Conservation (phyloP, 2,113 vertebrate species). For the Caranx melampygus region DNA sequence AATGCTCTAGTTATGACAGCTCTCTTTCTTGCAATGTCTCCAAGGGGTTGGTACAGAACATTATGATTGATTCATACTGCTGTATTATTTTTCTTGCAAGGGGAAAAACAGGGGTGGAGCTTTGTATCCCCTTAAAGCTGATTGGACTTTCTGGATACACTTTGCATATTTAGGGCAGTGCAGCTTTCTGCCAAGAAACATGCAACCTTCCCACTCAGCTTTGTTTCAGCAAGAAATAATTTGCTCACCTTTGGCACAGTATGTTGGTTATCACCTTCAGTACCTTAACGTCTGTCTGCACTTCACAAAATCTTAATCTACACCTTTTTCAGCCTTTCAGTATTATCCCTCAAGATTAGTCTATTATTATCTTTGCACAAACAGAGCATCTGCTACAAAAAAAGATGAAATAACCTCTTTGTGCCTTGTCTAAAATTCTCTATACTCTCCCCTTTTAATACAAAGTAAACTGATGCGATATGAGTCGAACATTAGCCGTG, state of each 20-base stretch:
- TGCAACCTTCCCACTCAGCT: conserved; percentile 43
- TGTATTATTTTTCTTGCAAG: conserved; percentile 77
- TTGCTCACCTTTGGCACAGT: conserved; percentile 55
- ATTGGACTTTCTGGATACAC: conserved; percentile 48
- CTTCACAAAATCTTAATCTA: not conserved
- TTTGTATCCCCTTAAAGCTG: conserved; percentile 54
- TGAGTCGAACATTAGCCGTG: conserved; percentile 40
- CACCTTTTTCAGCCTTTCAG: not conserved
- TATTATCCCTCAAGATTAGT: not conserved
- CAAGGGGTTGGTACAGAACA: conserved; percentile 74
- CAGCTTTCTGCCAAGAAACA: conserved; percentile 60
- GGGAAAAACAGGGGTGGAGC: conserved; percentile 46
- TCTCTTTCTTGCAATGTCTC: conserved; percentile 76
- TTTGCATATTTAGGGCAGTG: conserved; percentile 71
- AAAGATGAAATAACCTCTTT: not conserved
- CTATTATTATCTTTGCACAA: not conserved
- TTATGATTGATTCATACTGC: conserved; percentile 78
- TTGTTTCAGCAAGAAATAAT: conserved; percentile 47
- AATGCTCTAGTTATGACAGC: conserved; percentile 75
- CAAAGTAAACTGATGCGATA: conserved; percentile 51
- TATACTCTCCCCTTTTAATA: conserved; percentile 4
- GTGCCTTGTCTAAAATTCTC: conserved; percentile 14
- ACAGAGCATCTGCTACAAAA: conserved; percentile 2
- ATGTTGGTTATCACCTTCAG: conserved; percentile 49
- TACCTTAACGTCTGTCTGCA: conserved; percentile 15